phyloP scores from a whole-genome alignment of 2,797 vertebrate species.

The Tarsius wallacei region DNA sequence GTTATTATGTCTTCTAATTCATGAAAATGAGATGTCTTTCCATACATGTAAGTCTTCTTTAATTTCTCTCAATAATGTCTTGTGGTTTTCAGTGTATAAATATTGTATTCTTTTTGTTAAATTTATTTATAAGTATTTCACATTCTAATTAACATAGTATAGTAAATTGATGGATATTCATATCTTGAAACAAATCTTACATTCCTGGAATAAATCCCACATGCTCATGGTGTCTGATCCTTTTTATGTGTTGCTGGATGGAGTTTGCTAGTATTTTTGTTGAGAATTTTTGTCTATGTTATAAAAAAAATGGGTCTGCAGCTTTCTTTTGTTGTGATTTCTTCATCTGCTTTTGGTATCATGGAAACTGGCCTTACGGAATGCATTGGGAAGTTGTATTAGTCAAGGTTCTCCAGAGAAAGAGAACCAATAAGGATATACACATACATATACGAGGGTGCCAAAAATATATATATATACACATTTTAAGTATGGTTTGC shows the following conservation, averaged over 20 bases:
- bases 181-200: conserved; percentile 15
- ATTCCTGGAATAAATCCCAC: conserved; percentile 27
- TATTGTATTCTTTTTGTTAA: background rate
- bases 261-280: background rate
- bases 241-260: conserved; percentile 8
- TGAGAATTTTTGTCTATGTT: background rate
- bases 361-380: background rate
- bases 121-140: background rate
- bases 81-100: background rate
- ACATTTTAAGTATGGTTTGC: no score
- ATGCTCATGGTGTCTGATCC: background rate
- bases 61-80: conserved; percentile 2
- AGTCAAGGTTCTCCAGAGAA: background rate
- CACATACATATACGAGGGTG: no score
- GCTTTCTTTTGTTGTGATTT: conserved; percentile 4
- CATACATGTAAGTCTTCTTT: background rate
- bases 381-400: background rate
- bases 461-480: no score
- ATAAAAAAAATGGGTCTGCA: background rate
- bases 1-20: conserved; percentile 17
- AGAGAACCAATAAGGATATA: background rate
- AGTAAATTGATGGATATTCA: conserved; percentile 27
- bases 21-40: background rate
- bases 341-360: conserved; percentile 41
- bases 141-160: background rate